Conservation (phyloP, 2,113 vertebrate genomes). For the Sus scrofa region DNA sequence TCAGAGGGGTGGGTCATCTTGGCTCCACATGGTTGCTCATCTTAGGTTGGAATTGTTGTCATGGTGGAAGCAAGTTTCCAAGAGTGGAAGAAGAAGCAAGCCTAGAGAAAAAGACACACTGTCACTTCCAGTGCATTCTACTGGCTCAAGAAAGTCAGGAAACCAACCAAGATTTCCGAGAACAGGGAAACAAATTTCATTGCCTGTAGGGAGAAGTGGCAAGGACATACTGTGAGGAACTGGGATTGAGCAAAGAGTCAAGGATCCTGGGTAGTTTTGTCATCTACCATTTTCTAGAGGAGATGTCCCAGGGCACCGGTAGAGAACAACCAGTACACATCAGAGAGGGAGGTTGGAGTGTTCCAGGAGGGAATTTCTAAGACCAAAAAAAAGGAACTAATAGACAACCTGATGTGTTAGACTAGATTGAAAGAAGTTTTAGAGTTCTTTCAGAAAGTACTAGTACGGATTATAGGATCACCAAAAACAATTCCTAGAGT, state of each 20-base stretch:
- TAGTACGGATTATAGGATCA: background rate
- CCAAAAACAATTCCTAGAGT: background rate
- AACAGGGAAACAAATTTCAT: background rate
- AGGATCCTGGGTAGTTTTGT: background rate
- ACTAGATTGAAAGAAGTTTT: background rate
- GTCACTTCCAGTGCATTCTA: background rate
- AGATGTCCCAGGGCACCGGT: background rate
- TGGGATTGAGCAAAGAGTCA: background rate
- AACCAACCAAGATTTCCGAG: background rate
- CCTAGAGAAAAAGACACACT: background rate
- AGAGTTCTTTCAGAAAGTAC: slow-evolving; percentile 27
- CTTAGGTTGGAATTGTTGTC: background rate
- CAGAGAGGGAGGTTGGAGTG: background rate
- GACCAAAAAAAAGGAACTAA: background rate
- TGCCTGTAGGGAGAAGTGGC: background rate
- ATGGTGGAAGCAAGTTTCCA: background rate
- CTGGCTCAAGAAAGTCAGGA: background rate
- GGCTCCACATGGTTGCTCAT: background rate
- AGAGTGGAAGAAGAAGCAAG: background rate
- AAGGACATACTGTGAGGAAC: background rate
- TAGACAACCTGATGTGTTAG: background rate
- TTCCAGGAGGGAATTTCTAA: background rate
- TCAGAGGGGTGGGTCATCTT: background rate
- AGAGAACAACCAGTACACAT: background rate
- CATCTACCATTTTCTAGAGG: background rate